These are phyloP conservation scores for Contarinia nasturtii DNA, from an alignment of 1,140 invertebrate species.

Conservation along the genomic window DNA sequence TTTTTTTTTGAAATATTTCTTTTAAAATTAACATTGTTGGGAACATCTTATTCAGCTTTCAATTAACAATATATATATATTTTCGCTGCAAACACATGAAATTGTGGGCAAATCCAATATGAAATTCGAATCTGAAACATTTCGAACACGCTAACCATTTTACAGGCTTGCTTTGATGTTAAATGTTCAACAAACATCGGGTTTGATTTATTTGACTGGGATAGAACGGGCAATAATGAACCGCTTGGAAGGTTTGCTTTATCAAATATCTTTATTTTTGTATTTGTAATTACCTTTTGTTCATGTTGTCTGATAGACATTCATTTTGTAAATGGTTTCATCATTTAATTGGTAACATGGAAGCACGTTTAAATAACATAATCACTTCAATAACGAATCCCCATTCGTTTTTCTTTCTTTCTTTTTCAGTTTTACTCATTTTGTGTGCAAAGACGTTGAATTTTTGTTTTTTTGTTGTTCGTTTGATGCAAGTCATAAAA, in stretches of 20 bases:
- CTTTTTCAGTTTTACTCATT: neutral
- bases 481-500: neutral
- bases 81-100: no score
- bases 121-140: slow-evolving; percentile 12
- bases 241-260: slow-evolving; percentile 55
- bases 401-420: neutral
- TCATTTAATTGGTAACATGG: no score
- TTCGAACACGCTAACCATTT: neutral
- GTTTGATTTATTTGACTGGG: slow-evolving; percentile 54
- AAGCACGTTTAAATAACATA: no score
- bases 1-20: no score
- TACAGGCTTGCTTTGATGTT: slow-evolving; percentile 23
- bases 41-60: no score
- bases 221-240: slow-evolving; percentile 56
- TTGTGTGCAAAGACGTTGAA: neutral
- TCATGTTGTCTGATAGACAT: no score
- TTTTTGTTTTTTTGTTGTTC: neutral
- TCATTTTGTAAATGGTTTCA: no score
- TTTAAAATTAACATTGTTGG: no score
- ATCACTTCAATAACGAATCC: no score
- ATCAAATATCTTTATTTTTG: neutral
- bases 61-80: no score
- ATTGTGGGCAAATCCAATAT: neutral
- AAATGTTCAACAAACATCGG: slow-evolving; percentile 24
- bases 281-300: neutral